Base-by-base conservation (phyloP, 2,888 invertebrate species). In the Pyrgus malvae region DNA sequence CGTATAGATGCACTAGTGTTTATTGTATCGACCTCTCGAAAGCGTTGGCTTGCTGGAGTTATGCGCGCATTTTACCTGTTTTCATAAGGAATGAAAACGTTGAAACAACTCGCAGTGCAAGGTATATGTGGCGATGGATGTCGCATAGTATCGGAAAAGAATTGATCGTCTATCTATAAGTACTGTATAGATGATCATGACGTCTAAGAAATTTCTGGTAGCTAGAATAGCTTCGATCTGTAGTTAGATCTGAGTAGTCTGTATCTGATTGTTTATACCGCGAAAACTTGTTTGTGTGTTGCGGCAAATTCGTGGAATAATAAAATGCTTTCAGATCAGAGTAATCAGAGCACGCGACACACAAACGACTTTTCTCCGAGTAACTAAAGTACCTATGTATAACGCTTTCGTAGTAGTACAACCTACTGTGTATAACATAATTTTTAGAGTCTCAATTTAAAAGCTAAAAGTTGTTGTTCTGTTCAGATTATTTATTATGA, bases 371-470 rank as follows among this genome's bases (percentile, higher is more conserved):
- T 54, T 55, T 55, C 59, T 45, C n/a, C n/a, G 1, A 16, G n/a
- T n/a, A n/a, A n/a, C n/a, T n/a, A n/a, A 17, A 31, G 41, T 58
- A 60, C 63, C 61, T 59, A 63, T 63, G 56, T 48, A 46, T 53
- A 57, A 59, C 37, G 78, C 79, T 78, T 50, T 78, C 61, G 72
- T 80, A 80, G 79, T 63, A 63, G 65, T 69, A 70, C 67, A 67
- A 66, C 63, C 42, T 54, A 55, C 59, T 60, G 54, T 62, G 25
- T 37, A 51, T 41, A 35, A 40, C 23, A 59, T 62, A 42, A 58
- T 61, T 63, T 62, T 31, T 62, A 65, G n/a, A n/a, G 63, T 59
- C 60, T 63, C 56, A 61, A 37, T 58, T 60, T 55, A 59, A 56
- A 56, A 53, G 49, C 62, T 62, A 60, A 61, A 29, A 44, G 31